Conservation (phyloP, 2,888 invertebrate species). For the Sinelater perroti region DNA sequence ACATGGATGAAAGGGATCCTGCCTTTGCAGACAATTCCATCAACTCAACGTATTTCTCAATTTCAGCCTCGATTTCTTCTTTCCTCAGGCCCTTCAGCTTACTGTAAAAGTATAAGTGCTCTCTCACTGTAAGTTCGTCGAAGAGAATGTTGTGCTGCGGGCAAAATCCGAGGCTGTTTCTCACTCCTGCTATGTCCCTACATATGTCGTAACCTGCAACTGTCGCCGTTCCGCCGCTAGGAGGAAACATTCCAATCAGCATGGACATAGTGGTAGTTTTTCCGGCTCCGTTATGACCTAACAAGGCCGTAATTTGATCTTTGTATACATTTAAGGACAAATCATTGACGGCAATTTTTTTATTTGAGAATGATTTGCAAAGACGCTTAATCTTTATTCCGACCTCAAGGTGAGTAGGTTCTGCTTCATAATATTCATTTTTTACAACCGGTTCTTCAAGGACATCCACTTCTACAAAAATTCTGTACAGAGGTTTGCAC, state of each 20-base stretch:
- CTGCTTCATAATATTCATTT: conserved; percentile 62
- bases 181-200: conserved; percentile 69
- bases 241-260: conserved; percentile 81
- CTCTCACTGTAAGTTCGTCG: conserved; percentile 80
- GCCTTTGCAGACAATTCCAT: conserved; percentile 67
- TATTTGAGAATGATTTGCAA: conserved; percentile 68
- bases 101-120: conserved; percentile 85
- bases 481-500: too few species aligned
- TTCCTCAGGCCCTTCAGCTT: conserved; percentile 72
- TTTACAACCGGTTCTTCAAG: not conserved
- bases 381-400: conserved; percentile 67
- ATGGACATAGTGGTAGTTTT: conserved; percentile 95
- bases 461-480: not conserved
- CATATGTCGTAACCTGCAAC: conserved; percentile 78
- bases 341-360: conserved; percentile 70
- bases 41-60: conserved; percentile 69
- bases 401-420: conserved; percentile 61
- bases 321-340: conserved; percentile 84
- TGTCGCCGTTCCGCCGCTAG: conserved; percentile 73
- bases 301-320: conserved; percentile 85
- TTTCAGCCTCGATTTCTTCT: conserved; percentile 66
- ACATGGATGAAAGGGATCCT: conserved; percentile 64
- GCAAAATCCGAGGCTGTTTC: conserved; percentile 79
- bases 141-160: conserved; percentile 89
- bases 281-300: conserved; percentile 87